These are phyloP conservation scores for Desmophyllum pertusum DNA, from an alignment of 92 coral and sea anemone species.

Conservation along the genomic window DNA sequence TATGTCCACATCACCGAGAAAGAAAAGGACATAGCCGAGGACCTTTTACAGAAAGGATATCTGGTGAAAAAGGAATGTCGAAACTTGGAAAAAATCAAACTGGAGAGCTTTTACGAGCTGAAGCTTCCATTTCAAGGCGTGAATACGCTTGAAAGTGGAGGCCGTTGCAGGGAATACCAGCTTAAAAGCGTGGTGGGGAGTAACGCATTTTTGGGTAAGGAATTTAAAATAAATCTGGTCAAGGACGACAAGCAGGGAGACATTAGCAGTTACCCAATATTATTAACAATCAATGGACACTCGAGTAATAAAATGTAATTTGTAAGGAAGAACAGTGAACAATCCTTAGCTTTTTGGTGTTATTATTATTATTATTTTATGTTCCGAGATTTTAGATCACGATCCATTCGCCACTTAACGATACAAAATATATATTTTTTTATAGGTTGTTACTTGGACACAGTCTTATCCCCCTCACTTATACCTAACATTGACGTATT, in stretches of 20 bases:
- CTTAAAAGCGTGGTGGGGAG: conserved; percentile 26
- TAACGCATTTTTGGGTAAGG: conserved; percentile 54
- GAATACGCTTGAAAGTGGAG: conserved; percentile 22
- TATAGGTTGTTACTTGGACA: background rate
- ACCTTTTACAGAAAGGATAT: conserved; percentile 47
- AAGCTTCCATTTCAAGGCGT: conserved; percentile 25
- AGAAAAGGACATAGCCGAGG: conserved; percentile 58
- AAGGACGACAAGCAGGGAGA: too few species aligned
- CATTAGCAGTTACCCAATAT: too few species aligned
- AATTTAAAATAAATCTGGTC: background rate
- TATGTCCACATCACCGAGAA: conserved; percentile 61
- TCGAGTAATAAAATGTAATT: too few species aligned
- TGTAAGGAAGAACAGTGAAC: too few species aligned
- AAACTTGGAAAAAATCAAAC: conserved; percentile 42
- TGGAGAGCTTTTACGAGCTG: conserved; percentile 53
- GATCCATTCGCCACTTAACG: too few species aligned
- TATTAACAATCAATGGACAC: too few species aligned
- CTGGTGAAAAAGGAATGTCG: conserved; percentile 52
- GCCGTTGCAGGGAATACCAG: conserved; percentile 49
- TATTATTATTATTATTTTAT: too few species aligned
- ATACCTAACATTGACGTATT: background rate
- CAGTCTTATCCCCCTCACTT: too few species aligned
- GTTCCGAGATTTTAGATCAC: too few species aligned
- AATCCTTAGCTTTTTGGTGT: too few species aligned
- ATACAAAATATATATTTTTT: too few species aligned